Base-by-base conservation (phyloP, 2,797 vertebrate genomes). In the Rhinatrema bivittatum region DNA sequence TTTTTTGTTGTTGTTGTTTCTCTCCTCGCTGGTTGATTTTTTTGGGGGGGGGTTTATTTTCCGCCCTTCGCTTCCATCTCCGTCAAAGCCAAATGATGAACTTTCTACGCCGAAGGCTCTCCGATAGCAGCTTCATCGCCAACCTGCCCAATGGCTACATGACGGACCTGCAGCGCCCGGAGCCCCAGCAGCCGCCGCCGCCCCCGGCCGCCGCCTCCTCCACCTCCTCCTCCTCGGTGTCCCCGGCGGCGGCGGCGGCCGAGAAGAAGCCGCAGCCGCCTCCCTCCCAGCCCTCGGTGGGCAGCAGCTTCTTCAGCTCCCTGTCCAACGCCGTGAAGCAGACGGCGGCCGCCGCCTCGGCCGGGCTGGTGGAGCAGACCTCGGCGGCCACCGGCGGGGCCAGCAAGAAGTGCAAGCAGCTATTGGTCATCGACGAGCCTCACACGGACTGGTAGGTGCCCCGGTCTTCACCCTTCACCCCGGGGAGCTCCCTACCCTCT, bases 101-200 rank as follows among this genome's bases (percentile, higher is more conserved):
- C 89, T 98, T 95, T 89, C 90, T 98, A 52, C 87, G 93, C 37
- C 91, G 94, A 50, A 89, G 93, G 50, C 90, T 98, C 46, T 98
- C 94, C 7, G 93, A 98, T 86, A 98, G 94, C 87, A 97, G 86
- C 83, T 97, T 98, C 81, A 94, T 98, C 70, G 93, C 94, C 72
- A 97, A 98, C 80, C 87, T 97, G 56, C 94, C 94, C 73, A 97
- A 96, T 30, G 94, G 94, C 62, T 98, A 98, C 87, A 96, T 98
- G 94, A 86, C 91, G 16, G 94, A 97, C 72, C 89, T 97, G 70
- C 94, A 98, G 85, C 86, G 91, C 61, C 86, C 94, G 1, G 94
- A 98, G 64, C 89, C 89, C 25, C 78, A 88, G 56, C 87, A 87
- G 47, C 88, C 89, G 4, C 90, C 90, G 22, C 81, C 86, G 15